Conservation (phyloP, 2,797 vertebrate species). For the Falco concolor region DNA sequence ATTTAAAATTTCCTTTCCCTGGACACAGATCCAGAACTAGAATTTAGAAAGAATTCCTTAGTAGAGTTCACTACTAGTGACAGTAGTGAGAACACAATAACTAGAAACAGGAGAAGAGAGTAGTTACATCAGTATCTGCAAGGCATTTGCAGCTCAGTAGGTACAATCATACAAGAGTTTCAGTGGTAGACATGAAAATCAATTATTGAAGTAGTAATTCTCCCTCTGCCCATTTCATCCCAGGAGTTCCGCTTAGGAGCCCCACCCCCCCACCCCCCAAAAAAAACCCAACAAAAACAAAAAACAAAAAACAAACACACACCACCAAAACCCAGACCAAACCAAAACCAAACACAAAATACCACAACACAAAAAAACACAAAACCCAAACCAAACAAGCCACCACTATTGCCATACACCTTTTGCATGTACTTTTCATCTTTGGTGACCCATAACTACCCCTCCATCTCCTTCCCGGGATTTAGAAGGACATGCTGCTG, state of each 20-base stretch:
- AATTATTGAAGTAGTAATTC: not conserved
- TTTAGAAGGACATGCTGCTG: not conserved
- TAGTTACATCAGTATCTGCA: not conserved
- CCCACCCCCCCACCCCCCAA: too few relatives aligned
- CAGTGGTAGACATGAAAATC: not conserved
- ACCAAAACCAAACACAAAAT: too few relatives aligned
- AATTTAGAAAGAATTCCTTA: not conserved
- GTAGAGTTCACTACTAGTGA: too few relatives aligned
- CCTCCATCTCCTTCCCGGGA: not conserved
- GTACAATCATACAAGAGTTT: not conserved
- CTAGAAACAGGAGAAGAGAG: not conserved
- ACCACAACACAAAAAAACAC: too few relatives aligned
- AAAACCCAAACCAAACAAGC: too few relatives aligned
- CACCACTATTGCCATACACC: not conserved
- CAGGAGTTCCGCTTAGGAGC: not conserved
- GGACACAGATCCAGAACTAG: not conserved
- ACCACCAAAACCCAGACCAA: too few relatives aligned
- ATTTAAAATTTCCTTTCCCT: not conserved
- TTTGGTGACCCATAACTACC: not conserved
- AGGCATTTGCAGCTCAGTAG: not conserved
- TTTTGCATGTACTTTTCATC: not conserved
- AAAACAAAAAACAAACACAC: not conserved
- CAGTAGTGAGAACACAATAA: too few relatives aligned
- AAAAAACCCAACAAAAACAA: too few relatives aligned
- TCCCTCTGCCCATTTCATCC: not conserved